Base-by-base conservation (phyloP, 2,797 vertebrate species). In the Percopsis omiscomaycus region DNA sequence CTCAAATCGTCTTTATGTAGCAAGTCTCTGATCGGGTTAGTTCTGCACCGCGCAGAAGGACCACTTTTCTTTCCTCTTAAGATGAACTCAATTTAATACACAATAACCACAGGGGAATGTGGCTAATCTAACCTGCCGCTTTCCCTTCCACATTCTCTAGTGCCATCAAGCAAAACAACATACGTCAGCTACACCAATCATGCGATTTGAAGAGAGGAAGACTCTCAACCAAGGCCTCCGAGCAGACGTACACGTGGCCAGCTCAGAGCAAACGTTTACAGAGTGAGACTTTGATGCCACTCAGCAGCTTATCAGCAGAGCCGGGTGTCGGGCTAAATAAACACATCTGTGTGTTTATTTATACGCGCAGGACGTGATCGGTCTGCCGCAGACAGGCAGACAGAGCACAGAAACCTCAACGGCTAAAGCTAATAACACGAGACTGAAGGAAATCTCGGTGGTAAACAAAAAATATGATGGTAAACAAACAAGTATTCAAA, bases 131-230 rank as follows among this genome's bases (percentile, higher is more conserved):
- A 45, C 75, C 28, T 42, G 5, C 9, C 73, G 64, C 15, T 62
- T 30, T 66, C 16, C 10, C 4, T 50, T 74, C 42, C 16, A 32
- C 46, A 46, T 3, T 79, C 14, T 77, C 58, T 28, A 97, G 95
- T 94, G 72, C 94, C 94, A 10, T 92, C 94, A 68, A 93, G 93
- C 64, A 98, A 98, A 93, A 97, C 94, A 44, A 97, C 95, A 66
- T 99, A 97, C 71, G 94, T 98, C 91, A 98, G 94, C 92, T 98
- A 98, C 87, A 96, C 94, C 84, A 98, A 98, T 91, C 96, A 98
- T 74, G 91, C 94, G 85, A 95, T 95, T 84, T 98, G 92, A 98
- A 71, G 55, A 75, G 73, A 66, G 9, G 3, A 50, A 32, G 1
- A 37, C 48, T 58, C 51, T 15, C 13, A 59, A 4, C 13, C 3